These are phyloP conservation scores for Sebastes minor DNA, from an alignment of 2,797 vertebrate species.

Conservation along the genomic window DNA sequence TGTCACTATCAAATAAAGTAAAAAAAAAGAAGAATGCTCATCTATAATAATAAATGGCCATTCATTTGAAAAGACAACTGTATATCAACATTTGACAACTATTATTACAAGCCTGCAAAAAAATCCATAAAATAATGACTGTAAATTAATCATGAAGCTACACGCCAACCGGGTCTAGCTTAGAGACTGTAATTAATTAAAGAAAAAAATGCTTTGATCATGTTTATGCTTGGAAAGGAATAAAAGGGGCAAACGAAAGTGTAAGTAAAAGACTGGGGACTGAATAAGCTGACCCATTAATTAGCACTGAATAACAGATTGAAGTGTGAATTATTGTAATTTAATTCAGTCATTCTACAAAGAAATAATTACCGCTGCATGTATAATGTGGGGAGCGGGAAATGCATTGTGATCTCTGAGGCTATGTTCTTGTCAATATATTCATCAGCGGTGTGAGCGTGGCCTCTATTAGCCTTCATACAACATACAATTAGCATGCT, in stretches of 20 bases:
- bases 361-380: constrained; percentile 68
- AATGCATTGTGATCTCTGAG: constrained; percentile 55
- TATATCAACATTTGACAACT: constrained; percentile 3
- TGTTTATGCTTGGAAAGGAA: constrained; percentile 55
- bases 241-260: constrained; percentile 48
- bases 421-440: constrained; percentile 59
- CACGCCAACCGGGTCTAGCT: constrained; percentile 32
- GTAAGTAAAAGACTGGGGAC: constrained; percentile 50
- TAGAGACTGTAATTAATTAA: constrained; percentile 60
- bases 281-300: constrained; percentile 65
- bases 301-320: constrained; percentile 56
- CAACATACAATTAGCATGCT: constrained; percentile 55
- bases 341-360: constrained; percentile 66
- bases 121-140: constrained; percentile 39
- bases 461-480: constrained; percentile 68
- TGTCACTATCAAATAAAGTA: too few relatives aligned
- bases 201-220: constrained; percentile 59
- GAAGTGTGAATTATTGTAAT: constrained; percentile 62
- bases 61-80: not conserved
- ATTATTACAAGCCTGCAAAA: constrained; percentile 21
- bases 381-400: constrained; percentile 52
- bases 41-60: not conserved
- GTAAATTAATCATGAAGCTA: constrained; percentile 52
- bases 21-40: too few relatives aligned
- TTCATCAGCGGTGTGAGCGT: constrained; percentile 52